Percentiles rank a stretch among this genome's conserved stretches.
Conservation (phyloP, 2,113 vertebrate species). For the Corapipo altera region DNA sequence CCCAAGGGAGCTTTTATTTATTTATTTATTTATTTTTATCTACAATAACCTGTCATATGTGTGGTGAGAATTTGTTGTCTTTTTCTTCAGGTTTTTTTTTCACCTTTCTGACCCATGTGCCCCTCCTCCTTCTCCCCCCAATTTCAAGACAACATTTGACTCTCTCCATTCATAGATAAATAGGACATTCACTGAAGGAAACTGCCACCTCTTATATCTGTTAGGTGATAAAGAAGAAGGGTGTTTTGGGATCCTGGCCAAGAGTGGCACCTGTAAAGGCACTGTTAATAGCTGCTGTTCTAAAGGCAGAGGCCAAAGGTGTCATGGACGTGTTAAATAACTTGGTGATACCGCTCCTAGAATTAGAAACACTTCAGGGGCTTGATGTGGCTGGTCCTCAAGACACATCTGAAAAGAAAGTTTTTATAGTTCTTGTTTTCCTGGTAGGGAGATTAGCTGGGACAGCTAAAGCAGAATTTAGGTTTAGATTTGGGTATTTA, state of each 20-base stretch:
- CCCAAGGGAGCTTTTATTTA: neutral
- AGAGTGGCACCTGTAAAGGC: neutral
- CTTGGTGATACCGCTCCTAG: neutral
- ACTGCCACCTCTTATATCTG: neutral
- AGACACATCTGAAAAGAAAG: neutral
- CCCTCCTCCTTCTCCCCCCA: neutral
- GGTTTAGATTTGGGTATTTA: neutral
- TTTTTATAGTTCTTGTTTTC: neutral
- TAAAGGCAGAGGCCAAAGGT: neutral
- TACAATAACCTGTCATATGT: neutral
- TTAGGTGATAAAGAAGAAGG: neutral
- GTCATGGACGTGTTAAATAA: neutral
- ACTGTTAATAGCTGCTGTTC: neutral
- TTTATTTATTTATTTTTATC: neutral
- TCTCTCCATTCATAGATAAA: neutral
- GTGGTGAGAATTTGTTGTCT: neutral
- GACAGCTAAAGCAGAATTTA: neutral
- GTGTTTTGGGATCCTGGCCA: neutral
- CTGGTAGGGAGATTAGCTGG: neutral
- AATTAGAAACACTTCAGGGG: neutral
- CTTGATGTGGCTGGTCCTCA: neutral
- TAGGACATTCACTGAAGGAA: neutral
- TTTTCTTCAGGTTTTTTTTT: neutral
- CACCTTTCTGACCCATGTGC: rapidly evolving
- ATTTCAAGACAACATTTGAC: neutral